phyloP scores from a whole-genome alignment of 2,113 vertebrate genomes.

The Puntigrus tetrazona region DNA sequence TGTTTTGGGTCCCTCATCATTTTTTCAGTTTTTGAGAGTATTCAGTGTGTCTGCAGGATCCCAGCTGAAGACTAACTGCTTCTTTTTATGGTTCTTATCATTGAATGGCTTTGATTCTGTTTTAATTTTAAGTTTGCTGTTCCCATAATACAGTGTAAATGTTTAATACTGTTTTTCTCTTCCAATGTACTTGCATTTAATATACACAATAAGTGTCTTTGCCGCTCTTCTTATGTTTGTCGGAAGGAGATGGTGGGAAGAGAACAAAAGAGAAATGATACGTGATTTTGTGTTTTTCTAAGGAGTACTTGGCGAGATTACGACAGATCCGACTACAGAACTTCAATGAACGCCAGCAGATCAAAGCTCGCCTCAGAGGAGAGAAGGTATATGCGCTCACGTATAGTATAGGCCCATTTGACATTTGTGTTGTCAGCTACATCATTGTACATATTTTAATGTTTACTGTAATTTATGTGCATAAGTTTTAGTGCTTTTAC shows the following conservation, averaged over 20 bases:
- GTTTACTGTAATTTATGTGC: not conserved
- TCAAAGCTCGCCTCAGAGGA: slow-evolving; percentile 93
- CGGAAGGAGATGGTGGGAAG: not conserved
- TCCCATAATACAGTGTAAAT: not conserved
- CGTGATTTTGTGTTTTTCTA: slow-evolving; percentile 12
- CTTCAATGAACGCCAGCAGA: slow-evolving; percentile 96
- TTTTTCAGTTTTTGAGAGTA: not conserved
- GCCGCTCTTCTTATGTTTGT: not conserved
- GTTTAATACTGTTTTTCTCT: not conserved
- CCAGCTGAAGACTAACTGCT: not conserved
- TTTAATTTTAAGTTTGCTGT: not conserved
- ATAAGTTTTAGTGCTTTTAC: not conserved
- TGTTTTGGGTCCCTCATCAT: not conserved
- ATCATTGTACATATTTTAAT: not conserved
- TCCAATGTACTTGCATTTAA: not conserved
- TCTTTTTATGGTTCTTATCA: not conserved
- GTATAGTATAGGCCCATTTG: not conserved
- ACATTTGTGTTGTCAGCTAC: not conserved
- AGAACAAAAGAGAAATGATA: not conserved
- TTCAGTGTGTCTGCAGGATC: not conserved
- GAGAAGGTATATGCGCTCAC: slow-evolving; percentile 73
- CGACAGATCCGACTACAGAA: slow-evolving; percentile 95
- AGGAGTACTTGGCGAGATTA: slow-evolving; percentile 93
- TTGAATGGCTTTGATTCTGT: slow-evolving; percentile 4
- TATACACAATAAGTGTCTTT: not conserved